Conservation (phyloP, 1,140 invertebrate species). For the Sitobion miscanthi region DNA sequence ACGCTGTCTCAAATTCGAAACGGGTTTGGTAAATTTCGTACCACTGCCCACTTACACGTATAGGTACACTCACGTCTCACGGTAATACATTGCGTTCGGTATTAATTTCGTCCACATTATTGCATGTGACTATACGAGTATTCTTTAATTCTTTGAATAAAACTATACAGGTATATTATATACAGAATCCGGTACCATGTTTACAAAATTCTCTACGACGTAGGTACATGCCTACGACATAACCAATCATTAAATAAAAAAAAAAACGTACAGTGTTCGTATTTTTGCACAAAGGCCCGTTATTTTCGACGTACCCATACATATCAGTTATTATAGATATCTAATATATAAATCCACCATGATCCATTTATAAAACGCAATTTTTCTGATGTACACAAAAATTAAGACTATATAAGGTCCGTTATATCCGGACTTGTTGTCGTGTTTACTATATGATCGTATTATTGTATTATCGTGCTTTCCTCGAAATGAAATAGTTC, state of each 20-base stretch:
- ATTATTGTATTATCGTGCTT: neutral
- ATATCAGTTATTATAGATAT: neutral
- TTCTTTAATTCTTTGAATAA: neutral
- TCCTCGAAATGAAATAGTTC: neutral
- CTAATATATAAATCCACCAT: neutral
- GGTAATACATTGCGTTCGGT: neutral
- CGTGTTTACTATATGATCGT: neutral
- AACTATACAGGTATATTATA: neutral
- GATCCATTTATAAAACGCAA: neutral
- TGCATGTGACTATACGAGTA: neutral
- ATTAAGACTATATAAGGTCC: neutral
- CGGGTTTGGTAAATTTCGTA: constrained; percentile 8
- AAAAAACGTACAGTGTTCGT: neutral
- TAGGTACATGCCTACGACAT: neutral
- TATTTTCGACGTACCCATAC: neutral
- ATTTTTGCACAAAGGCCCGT: neutral
- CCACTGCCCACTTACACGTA: neutral
- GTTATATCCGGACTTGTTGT: neutral
- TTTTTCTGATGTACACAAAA: neutral
- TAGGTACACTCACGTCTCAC: neutral
- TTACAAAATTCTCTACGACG: neutral
- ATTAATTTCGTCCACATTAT: constrained; percentile 7
- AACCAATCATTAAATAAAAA: neutral
- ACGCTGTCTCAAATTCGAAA: neutral
- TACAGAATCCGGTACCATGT: neutral